Evolutionary conservation across 2,797 vertebrate species (phyloP), one percentile per base, ranked within the genome.

Genomic region (Lacerta bilineata): DNA sequence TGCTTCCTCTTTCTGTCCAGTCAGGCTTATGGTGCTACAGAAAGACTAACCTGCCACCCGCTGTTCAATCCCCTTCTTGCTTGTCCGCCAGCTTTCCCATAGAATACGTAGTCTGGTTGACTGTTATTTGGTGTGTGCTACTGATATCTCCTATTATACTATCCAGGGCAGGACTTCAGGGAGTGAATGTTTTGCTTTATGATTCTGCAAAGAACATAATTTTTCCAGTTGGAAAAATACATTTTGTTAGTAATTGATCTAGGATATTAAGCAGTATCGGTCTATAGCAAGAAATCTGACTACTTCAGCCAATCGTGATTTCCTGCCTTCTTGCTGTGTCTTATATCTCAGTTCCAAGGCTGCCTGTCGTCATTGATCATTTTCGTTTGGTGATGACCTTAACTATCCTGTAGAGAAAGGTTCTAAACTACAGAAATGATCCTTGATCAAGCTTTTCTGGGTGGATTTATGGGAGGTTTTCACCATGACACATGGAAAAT

Each of bases 341-440:
- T 78, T 83, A 66, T 84, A 46, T 85, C 84, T 72, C 76, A 66
- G 29, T 75, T 77, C 68, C 59, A 80, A 87, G 39, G 83, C 87
- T 92, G 66, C 2, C 78, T 93, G 83, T 88, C 77, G 4, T 33
- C 87, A 61, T 8, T 89, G 80, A 61, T 90, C 46, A 80, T 85
- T 93, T 92, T 94, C 68, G 68, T 88, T 86, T 91, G 87, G 41
- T 88, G 55, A 68, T 91, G 80, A 85, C 86, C 81, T 77, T 68
- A 29, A 43, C 88, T 0, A 0, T 87, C 81, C 55, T 90, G 88
- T 85, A 92, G 71, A 66, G 41, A 87, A 25, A 89, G 46, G 87
- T 84, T 93, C 68, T 88, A 87, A 3, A 0, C 0, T 41, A 85
- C 46, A 8, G 29, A 69, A 41, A 0, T 85, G 66, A 92, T 33